Percentiles rank a stretch among this genome's conserved stretches.
Conservation (phyloP, 2,113 vertebrate genomes). For the Phylloscopus trochilus region DNA sequence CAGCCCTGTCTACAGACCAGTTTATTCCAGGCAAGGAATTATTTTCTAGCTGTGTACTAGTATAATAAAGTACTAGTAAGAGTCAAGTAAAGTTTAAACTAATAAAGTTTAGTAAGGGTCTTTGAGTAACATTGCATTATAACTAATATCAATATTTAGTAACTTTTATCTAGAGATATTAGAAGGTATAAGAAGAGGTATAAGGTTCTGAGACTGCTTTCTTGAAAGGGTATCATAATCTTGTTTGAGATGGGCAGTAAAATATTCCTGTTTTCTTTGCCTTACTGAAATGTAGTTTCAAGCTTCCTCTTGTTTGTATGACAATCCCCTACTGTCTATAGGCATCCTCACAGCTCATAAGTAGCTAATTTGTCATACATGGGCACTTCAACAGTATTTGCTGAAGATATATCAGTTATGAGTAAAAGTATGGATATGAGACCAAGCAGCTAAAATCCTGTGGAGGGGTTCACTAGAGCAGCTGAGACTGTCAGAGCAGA, state of each 20-base stretch:
- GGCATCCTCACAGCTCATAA: not conserved
- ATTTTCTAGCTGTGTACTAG: not conserved
- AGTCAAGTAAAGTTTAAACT: too few relatives aligned
- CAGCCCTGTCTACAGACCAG: not conserved
- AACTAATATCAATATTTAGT: not conserved
- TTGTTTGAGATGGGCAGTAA: not conserved
- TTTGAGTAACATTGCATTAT: not conserved
- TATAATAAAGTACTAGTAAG: not conserved
- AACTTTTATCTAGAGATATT: not conserved
- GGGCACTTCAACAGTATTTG: not conserved
- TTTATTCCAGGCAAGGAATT: not conserved
- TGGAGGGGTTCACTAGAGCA: not conserved
- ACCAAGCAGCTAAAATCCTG: not conserved
- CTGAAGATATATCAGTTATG: not conserved
- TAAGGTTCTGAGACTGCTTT: not conserved
- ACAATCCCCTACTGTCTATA: not conserved
- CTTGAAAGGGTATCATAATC: not conserved
- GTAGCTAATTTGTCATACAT: not conserved
- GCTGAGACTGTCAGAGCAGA: not conserved
- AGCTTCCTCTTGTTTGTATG: accelerated
- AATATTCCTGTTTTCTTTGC: not conserved
- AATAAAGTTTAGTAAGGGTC: not conserved
- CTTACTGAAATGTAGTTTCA: not conserved
- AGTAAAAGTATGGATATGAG: not conserved
- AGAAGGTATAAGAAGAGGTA: not conserved